Base-by-base conservation (phyloP, 2,888 invertebrate genomes). In the Drosophila bunnanda region DNA sequence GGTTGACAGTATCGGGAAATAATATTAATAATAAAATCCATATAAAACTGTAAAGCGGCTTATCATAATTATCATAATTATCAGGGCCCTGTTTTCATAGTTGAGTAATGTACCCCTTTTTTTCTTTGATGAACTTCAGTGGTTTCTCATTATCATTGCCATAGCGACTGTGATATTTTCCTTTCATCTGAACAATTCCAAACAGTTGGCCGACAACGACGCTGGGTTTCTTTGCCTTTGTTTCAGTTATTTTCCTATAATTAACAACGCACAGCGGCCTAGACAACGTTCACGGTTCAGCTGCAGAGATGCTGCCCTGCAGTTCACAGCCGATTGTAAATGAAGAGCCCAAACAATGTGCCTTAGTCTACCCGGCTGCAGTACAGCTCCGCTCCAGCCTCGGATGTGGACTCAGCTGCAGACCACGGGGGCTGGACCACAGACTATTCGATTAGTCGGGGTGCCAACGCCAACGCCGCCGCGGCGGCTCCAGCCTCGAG, bases 401-500 rank as follows among this genome's bases (percentile, higher is more conserved):
- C 50, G 50, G 48, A 43, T 65, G 39, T 41, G 34, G 62, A 39
- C 36, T 32, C 28, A 43, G 59, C 56, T 39, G 39, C 57, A 60
- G 71, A 64, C 76, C 69, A 73, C 68, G 75, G 88, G 81, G 82
- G 82, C 76, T 75, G 85, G 79, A 74, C 76, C 74, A 76, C 69
- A 76, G 81, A 84, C 73, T 87, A 78, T 69, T 88, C 85, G 88
- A 82, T 82, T 82, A 87, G 88, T 87, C 79, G 88, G 82, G 81
- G 88, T 82, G 85, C 81, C 85, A 78, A 76, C 62, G 77, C 58
- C 68, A 76, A 71, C 70, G 79, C 62, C 70, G 79, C 62, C 62
- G 62, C 53, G 8, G 54, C 53, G 36, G 52, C 39, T 43, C 52
- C 32, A 34, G 41, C 43, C 36, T 59, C 25, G 57, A 17, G 52